Evolutionary conservation across 2,888 invertebrate species (phyloP), one percentile per base, ranked within the genome.

Genomic region (Dusona sp.): DNA sequence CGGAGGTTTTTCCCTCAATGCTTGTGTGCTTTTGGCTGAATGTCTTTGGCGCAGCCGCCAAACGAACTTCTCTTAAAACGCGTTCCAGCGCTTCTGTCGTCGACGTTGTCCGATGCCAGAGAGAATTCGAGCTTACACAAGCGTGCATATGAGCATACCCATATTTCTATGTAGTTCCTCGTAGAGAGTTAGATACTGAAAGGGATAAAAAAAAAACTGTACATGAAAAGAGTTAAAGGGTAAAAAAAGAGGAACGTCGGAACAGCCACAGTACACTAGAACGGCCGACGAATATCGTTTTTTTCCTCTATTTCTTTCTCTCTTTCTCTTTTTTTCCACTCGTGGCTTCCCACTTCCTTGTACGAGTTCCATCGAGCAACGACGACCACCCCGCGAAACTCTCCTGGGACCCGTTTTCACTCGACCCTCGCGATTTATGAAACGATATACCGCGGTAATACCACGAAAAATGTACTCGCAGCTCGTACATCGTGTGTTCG

Each of bases 281-380:
- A 42, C 48, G 51, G 54, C 54, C 80, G 45, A 38, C 67, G 67
- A 73, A 42, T 75, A 29, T 64, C 64, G 42, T 70, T 70, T 57
- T 45, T 29, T 19, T 22, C 68, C 22, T 57, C 51, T 73, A n/a
- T 75, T 36, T 74, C 57, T 51, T 45, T 29, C 42, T 74, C 78
- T 42, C 29, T 75, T 22, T 68, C 54, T 64, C 29, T 75, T 19
- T 57, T 65, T 22, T 25, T 38, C 68, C 48, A 67, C 42, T 29
- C 36, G 42, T 80, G 87, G 79, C 84, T 86, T 84, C 80, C 54
- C 78, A 57, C 79, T 85, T 33, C 72, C 79, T 80, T 81, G 87
- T 83, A 87, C 82, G 85, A 86, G 80, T 86, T 84, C 84, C 80
- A 80, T 48, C 67, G 48, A 25, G 61, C 38, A 38, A 16, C 48